These are phyloP conservation scores for Ctenosaura bakeri DNA, from an alignment of 2,797 vertebrate species.

Conservation along the genomic window DNA sequence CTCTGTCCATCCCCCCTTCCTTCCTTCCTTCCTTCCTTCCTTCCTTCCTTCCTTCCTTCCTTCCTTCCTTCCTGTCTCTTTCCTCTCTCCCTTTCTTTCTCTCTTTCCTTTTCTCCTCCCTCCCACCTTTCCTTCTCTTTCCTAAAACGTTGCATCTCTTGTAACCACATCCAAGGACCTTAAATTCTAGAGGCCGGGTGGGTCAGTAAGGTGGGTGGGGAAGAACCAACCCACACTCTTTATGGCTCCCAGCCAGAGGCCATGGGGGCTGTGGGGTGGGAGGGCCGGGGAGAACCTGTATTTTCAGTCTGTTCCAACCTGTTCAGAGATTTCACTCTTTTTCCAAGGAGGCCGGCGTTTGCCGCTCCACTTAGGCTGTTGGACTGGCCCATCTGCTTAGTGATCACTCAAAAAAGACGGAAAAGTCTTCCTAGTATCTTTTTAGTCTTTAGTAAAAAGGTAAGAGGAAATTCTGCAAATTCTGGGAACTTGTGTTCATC, in stretches of 20 bases:
- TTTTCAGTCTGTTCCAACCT: background rate
- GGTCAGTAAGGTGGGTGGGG: background rate
- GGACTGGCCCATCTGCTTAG: background rate
- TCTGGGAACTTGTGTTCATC: too few species aligned
- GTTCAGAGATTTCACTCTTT: background rate
- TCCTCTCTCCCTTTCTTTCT: background rate
- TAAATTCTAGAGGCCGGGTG: background rate
- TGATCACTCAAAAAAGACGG: background rate
- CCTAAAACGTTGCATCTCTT: background rate
- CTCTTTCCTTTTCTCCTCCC: background rate
- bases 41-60: too few species aligned
- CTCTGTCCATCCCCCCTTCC: accelerated
- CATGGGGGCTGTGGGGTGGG: too few species aligned
- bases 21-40: background rate
- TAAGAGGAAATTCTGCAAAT: too few species aligned
- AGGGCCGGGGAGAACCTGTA: background rate
- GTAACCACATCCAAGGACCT: background rate
- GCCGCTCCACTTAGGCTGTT: background rate
- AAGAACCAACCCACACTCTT: background rate
- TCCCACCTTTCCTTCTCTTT: background rate
- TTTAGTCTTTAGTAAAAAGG: too few species aligned
- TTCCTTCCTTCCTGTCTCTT: background rate
- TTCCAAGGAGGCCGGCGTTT: background rate
- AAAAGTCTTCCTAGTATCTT: too few species aligned
- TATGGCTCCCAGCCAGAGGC: too few species aligned